Evolutionary conservation across 2,888 invertebrate genomes (phyloP), one percentile per base, ranked within the genome.

Genomic region (Apodemia duryi): DNA sequence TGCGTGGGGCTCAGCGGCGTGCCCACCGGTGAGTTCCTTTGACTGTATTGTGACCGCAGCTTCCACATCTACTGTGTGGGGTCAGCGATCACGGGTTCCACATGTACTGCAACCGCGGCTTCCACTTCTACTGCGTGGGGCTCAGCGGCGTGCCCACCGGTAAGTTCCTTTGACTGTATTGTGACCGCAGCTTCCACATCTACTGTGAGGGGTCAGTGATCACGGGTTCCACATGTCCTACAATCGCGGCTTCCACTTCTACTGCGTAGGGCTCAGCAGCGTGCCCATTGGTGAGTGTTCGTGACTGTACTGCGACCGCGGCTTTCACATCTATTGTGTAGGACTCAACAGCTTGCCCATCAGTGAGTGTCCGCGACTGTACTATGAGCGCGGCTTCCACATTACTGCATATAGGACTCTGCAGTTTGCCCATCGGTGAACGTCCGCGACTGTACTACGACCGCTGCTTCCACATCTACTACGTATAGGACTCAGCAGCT

Each of bases 211-310:
- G 21, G 21, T 21, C 21, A 21, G 21, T 1, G 21, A 21, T 21
- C 21, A 21, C 21, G 21, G 21, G 21, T 21, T 21, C 21, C 21
- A 21, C 21, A 21, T 21, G 21, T 21, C 0, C 21, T 21, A 1
- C 89, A 98, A 98, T 90, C 93, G 98, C 80, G 98, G 98, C 86
- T 98, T 96, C 89, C 98, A 98, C 83, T 96, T 97, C 71, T 97
- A 96, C 90, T 98, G 98, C 88, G 96, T 98, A 65, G 97, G 97
- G 6, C 86, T 43, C 38, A 32, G 6, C 9, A 28, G 32, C 51
- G n/a, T 13, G 10, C 6, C 9, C 21, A 35, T n/a, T 28, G 41
- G 21, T 51, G 7, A 51, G 21, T 51, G 51, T 21, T 6, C n/a
- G 5, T 10, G 41, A 41, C 41, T 41, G 41, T 41, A 41, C 78